Percentiles rank a stretch among this genome's conserved stretches.
These are phyloP conservation scores for Neodiprion virginianus DNA, from an alignment of 1,140 invertebrate species.

Conservation along the genomic window DNA sequence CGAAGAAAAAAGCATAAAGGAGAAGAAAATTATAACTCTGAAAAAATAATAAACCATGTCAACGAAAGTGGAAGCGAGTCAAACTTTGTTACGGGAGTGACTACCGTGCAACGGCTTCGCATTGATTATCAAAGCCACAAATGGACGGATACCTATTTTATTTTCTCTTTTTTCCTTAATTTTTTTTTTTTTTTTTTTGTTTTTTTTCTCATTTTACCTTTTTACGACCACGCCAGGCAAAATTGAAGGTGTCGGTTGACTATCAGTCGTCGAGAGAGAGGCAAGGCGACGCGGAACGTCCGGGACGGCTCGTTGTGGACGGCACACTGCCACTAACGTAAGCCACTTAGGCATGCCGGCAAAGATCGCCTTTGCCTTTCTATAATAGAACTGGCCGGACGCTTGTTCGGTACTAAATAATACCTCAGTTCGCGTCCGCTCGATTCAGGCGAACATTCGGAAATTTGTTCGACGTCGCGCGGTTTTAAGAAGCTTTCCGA, in stretches of 20 bases:
- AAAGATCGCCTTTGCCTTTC: neutral
- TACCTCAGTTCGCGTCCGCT: neutral
- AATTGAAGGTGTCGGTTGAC: neutral
- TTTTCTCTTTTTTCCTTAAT: neutral
- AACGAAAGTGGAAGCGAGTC: too few relatives aligned
- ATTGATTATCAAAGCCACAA: slow-evolving; percentile 6
- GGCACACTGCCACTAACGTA: neutral
- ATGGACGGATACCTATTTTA: neutral
- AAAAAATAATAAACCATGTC: too few relatives aligned
- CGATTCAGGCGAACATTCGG: neutral
- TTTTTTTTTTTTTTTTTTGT: neutral
- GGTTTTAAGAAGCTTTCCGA: too few relatives aligned
- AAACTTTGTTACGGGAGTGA: too few relatives aligned
- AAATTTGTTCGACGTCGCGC: too few relatives aligned
- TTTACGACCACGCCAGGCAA: neutral
- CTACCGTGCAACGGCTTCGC: neutral
- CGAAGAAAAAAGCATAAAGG: too few relatives aligned
- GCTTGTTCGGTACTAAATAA: neutral
- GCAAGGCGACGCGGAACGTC: too few relatives aligned
- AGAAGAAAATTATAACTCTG: too few relatives aligned
- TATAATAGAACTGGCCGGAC: neutral
- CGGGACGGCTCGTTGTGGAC: too few relatives aligned
- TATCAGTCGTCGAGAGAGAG: neutral
- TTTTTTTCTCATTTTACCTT: neutral
- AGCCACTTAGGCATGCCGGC: neutral